Evolutionary conservation across 1,140 invertebrate genomes (phyloP).

Genomic region (Trichogramma pretiosum): DNA sequence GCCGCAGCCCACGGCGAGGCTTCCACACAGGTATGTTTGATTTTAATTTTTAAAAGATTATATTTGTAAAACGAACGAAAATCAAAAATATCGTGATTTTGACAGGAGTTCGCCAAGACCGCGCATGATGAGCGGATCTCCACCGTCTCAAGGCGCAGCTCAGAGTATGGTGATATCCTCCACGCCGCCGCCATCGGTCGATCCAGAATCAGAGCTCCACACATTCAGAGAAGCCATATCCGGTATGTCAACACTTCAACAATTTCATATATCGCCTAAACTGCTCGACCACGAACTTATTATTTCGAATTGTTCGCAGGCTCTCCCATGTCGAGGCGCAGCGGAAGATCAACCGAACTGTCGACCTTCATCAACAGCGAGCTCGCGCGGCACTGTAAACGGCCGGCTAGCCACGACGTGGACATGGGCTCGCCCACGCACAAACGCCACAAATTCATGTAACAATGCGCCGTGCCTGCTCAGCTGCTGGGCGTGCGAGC

Average conservation of each 20-base stretch:
- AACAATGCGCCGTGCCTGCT: conserved; percentile 45
- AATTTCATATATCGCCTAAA: background rate
- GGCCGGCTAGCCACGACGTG: conserved; percentile 56
- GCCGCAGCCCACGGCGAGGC: conserved; percentile 52
- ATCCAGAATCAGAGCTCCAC: conserved; percentile 55
- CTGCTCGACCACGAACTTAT: conserved; percentile 7
- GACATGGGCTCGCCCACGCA: conserved; percentile 61
- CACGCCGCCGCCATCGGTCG: conserved; percentile 36
- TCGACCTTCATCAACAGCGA: conserved; percentile 70
- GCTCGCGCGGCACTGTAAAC: conserved; percentile 66
- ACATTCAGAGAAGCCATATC: conserved; percentile 69
- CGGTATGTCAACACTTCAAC: conserved; percentile 37
- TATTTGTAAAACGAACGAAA: conserved; percentile 4
- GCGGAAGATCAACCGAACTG: conserved; percentile 51
- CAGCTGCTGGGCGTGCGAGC: too few species aligned
- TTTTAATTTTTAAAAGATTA: conserved; percentile 8
- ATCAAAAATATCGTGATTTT: conserved; percentile 12
- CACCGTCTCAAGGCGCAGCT: conserved; percentile 43
- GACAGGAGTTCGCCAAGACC: conserved; percentile 48
- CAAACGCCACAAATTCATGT: conserved; percentile 52
- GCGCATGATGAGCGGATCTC: conserved; percentile 40
- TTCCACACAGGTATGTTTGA: conserved; percentile 35
- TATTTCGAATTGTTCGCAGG: conserved; percentile 22
- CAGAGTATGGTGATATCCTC: conserved; percentile 40
- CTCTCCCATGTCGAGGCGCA: conserved; percentile 36